Percentiles rank a stretch among this genome's conserved stretches.
phyloP scores from a whole-genome alignment of 2,888 invertebrate species.

The Lepidocyrtoides sp. region DNA sequence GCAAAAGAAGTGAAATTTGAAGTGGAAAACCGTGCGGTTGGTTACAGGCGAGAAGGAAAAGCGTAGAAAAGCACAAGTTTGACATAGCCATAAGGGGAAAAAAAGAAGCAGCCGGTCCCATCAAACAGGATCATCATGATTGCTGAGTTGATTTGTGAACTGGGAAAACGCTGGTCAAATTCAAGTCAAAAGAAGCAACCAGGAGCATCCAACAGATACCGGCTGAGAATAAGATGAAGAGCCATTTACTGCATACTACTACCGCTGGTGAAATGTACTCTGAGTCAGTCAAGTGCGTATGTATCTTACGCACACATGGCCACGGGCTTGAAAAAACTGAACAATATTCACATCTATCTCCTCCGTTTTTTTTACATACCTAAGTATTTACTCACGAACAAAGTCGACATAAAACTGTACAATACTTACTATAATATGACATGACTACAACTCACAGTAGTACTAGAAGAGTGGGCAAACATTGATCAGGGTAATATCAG shows the following conservation, averaged over 20 bases:
- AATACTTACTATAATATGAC: neutral
- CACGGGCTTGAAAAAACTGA: neutral
- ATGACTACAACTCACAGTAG: neutral
- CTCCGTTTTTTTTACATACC: no score
- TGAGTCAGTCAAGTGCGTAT: neutral
- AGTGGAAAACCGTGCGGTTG: conserved; percentile 29
- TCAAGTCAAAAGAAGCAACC: conserved; percentile 55
- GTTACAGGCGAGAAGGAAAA: conserved; percentile 27
- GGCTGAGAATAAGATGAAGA: conserved; percentile 45
- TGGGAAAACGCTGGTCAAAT: conserved; percentile 73
- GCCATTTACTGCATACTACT: neutral
- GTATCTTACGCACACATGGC: neutral
- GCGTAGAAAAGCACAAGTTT: conserved; percentile 35
- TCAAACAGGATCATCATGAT: conserved; percentile 81
- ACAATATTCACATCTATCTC: conserved; percentile 19
- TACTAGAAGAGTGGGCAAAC: neutral
- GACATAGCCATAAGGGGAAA: conserved; percentile 39
- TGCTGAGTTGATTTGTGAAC: conserved; percentile 80
- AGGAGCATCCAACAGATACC: conserved; percentile 53
- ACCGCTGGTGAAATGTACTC: neutral
- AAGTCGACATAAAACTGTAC: neutral
- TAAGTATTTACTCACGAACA: neutral
- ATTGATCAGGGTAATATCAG: neutral
- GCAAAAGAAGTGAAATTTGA: conserved; percentile 26
- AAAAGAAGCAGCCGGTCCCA: conserved; percentile 78